Evolutionary conservation across 2,113 vertebrate species (phyloP), one percentile per base, ranked within the genome.

Genomic region (Nesoenas mayeri): DNA sequence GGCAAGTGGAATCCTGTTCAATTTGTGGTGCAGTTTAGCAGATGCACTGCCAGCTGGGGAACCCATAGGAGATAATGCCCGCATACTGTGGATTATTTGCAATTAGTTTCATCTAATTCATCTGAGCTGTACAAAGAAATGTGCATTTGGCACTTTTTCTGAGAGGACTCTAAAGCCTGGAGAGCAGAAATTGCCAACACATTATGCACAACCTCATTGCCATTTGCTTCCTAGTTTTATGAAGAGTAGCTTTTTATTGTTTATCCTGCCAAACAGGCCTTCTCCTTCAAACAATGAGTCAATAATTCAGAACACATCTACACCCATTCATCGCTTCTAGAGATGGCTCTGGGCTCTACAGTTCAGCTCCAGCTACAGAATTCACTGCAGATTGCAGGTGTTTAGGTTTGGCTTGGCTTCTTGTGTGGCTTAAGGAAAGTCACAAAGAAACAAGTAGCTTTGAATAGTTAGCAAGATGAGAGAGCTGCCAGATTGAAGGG

Each of bases 401-500:
- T 67, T 84, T 31, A 36, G n/a, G 20, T 48, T 19, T 79, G 58
- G 42, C 58, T 95, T 34, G 60, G 54, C 29, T 82, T 31, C 36
- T 50, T 42, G 25, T 44, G 12, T 47, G 50, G 67, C 25, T 73
- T 58, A 91, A 51, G 54, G 73, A 6, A 87, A 85, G 36, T 53
- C 87, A 60, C 22, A 10, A 67, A 82, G 32, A 70, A 17, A 81
- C 70, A 91, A 69, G 44, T 19, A 77, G 88, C 31, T 94, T 66
- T 75, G 92, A 42, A 26, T 21, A 90, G 66, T 61, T 79, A 79
- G 79, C 40, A 79, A 73, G 77, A 62, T 56, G 47, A 47, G 88
- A 79, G 71, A 89, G 53, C 50, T 96, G 85, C 70, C 88, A 91
- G 70, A n/a, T 34, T 50, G 62, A 57, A 91, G n/a, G 67, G 71